Evolutionary conservation across 2,888 invertebrate species (phyloP), one percentile per base, ranked within the genome.

Genomic region (Deilephila porcellus): DNA sequence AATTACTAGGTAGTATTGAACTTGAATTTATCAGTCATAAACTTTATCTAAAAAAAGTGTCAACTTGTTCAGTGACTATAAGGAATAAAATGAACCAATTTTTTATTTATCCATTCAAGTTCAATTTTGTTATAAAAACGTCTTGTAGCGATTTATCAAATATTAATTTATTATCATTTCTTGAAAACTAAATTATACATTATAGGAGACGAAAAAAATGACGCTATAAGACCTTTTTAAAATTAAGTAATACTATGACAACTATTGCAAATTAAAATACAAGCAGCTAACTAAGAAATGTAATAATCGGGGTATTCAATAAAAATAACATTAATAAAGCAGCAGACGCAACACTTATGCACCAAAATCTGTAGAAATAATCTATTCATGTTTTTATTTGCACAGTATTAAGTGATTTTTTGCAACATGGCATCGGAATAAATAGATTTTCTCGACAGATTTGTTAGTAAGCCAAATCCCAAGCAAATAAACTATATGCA

Each of bases 401-500:
- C 64, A n/a, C 8, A 20, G 14, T 20, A 3, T 19, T 34, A 20
- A 37, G 2, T 1, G 1, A 11, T 64, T 45, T 11, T 20, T 7
- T 64, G 3, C 32, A 32, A 17, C 19, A 32, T 32, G 6, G 11
- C 19, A 4, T 62, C 29, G 5, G 11, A 29, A 62, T 32, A 14
- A 32, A 62, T n/a, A 74, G 71, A 84, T 86, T 85, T 89, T 88
- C 89, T 86, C 86, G 85, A 84, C 83, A 86, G 82, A 81, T 73
- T 76, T 77, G 77, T 88, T 86, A 88, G 80, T 87, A 83, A 91
- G 92, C 92, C 83, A 63, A 71, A 56, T 77, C 72, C 25, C 34
- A 83, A 83, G 83, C 86, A 85, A 78, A 80, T 79, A 81, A 79
- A 87, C 71, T 72, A 45, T 84, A 86, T 84, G 92, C 93, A 91